A percentile compares a stretch with the other conserved stretches of the same genome.
phyloP scores from a whole-genome alignment of 2,797 vertebrate species.

The Ceryle rudis region DNA sequence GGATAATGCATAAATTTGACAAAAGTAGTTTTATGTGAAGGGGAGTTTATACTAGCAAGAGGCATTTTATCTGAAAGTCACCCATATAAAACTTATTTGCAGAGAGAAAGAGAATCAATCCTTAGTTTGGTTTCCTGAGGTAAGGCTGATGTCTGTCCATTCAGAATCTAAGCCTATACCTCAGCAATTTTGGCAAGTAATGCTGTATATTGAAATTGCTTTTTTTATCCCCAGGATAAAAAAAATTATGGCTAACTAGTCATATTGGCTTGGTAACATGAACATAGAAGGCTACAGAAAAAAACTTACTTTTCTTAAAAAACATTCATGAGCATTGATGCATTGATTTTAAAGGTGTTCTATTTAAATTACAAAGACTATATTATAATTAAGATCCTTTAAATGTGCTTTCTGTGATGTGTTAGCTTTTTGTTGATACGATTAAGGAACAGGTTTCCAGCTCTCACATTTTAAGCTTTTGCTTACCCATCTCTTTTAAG shows the following conservation, averaged over 20 bases:
- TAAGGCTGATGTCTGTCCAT: not conserved
- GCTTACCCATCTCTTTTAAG: not conserved
- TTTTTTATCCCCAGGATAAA: not conserved
- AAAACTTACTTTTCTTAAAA: not conserved
- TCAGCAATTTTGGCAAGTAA: not conserved
- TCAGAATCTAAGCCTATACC: not conserved
- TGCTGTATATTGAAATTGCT: not conserved
- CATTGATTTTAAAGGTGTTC: not conserved
- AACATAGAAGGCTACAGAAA: not conserved
- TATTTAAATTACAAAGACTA: not conserved
- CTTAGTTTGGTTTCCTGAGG: not conserved
- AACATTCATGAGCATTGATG: not conserved
- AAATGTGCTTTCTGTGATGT: not conserved
- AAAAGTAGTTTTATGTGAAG: not conserved
- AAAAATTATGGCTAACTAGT: not conserved
- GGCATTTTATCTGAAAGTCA: not conserved
- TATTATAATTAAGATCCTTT: not conserved
- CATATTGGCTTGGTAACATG: not conserved
- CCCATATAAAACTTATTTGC: not conserved
- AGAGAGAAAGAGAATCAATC: not conserved
- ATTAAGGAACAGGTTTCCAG: not conserved
- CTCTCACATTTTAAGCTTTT: not conserved
- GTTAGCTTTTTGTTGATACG: not conserved
- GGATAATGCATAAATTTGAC: not conserved
- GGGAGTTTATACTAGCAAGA: not conserved